These are phyloP conservation scores for Macroramphosus scolopax DNA, from an alignment of 2,797 vertebrate genomes.

Conservation along the genomic window DNA sequence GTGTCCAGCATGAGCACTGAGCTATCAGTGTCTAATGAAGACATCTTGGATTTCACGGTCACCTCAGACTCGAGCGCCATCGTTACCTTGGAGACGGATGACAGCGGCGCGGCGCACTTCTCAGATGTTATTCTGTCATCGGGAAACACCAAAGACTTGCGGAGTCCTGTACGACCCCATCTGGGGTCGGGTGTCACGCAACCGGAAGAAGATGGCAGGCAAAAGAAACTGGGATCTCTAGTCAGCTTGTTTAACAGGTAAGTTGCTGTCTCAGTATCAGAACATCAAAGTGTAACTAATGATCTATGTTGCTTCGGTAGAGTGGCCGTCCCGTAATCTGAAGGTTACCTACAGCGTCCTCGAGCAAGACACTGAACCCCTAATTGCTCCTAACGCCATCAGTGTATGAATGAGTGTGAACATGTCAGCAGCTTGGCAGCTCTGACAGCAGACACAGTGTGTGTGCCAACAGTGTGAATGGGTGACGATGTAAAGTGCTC, in stretches of 20 bases:
- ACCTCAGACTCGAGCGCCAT: slow-evolving; percentile 92
- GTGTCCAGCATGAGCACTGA: slow-evolving; percentile 93
- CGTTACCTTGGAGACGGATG: slow-evolving; percentile 86
- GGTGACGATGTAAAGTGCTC: too few species aligned
- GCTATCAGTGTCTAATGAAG: slow-evolving; percentile 89
- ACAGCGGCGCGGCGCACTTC: slow-evolving; percentile 72
- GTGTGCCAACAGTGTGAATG: too few species aligned
- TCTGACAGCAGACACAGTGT: too few species aligned
- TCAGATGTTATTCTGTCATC: slow-evolving; percentile 79
- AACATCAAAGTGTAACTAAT: too few species aligned
- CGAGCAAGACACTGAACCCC: too few species aligned
- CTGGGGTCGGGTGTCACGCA: slow-evolving; percentile 7
- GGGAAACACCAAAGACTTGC: slow-evolving; percentile 47
- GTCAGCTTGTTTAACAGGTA: slow-evolving; percentile 86
- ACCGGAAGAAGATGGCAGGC: slow-evolving; percentile 68
- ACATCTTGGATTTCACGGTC: slow-evolving; percentile 88
- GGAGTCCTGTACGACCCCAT: slow-evolving; percentile 40
- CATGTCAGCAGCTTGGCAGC: too few species aligned
- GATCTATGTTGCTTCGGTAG: too few species aligned
- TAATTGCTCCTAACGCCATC: too few species aligned
- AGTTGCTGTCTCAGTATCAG: slow-evolving; percentile 6
- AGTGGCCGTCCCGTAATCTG: too few species aligned
- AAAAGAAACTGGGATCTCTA: slow-evolving; percentile 80
- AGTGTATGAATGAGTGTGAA: too few species aligned
- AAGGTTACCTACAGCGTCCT: too few species aligned